Evolutionary conservation across 2,888 invertebrate species (phyloP), one percentile per base, ranked within the genome.

Genomic region (Dione vanillae): DNA sequence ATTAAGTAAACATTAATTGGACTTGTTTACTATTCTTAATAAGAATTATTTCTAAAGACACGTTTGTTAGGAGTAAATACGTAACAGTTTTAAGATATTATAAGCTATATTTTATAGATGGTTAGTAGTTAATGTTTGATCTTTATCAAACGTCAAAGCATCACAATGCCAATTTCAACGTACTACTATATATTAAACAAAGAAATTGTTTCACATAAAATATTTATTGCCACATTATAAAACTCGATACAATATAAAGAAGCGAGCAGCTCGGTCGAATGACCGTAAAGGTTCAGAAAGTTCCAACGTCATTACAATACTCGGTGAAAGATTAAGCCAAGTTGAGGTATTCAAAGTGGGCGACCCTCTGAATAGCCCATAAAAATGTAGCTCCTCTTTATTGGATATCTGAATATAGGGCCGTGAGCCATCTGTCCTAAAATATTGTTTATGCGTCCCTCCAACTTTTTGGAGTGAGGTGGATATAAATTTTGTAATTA

Each of bases 321-420:
- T 87, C 87, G 78, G 81, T 82, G 83, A 83, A 87, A 88, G 88
- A 89, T 88, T 88, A 88, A 83, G 85, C 80, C 79, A 85, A 86
- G 79, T 87, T 83, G 82, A 86, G 84, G 85, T 87, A 89, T 88
- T 85, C 84, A 79, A 83, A 83, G 80, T 83, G 83, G 83, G 78
- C 84, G 84, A 86, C 85, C 87, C 83, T 84, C 78, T 77, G 80
- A 85, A 84, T 84, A 83, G 84, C 80, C 83, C 81, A 87, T 89
- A 89, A 89, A 88, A 88, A 87, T 85, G 84, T 85, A 81, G 83
- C 81, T 81, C 75, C 79, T 82, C 84, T 85, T 85, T 88, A 88
- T 88, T 87, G 85, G 85, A 84, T 84, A 86, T 85, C 81, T 80
- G 81, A 85, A 83, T 83, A 85, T 79, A 78, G 80, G 78, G 81